Evolutionary conservation across 2,113 vertebrate genomes (phyloP).

Genomic region (Rhynchomys soricoides): DNA sequence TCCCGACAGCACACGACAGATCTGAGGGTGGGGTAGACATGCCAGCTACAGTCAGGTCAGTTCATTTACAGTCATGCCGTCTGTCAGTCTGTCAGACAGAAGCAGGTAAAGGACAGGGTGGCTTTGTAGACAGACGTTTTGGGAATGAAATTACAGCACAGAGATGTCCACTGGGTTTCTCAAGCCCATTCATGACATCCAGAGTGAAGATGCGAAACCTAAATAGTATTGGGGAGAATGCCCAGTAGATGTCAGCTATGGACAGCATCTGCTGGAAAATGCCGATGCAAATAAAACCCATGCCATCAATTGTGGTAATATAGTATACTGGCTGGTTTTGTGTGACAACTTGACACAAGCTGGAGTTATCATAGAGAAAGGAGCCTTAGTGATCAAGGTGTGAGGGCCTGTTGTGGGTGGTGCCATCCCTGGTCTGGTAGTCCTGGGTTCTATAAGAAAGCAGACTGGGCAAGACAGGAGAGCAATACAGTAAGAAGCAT

Average conservation of each 20-base stretch:
- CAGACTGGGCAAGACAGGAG: no score
- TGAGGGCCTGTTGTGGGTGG: no score
- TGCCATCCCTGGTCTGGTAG: no score
- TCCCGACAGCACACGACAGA: background rate
- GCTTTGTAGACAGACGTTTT: background rate
- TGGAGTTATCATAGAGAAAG: no score
- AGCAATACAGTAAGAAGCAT: no score
- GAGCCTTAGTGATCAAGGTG: no score
- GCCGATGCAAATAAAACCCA: background rate
- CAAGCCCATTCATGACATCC: background rate
- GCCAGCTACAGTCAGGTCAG: background rate
- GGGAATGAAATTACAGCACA: background rate
- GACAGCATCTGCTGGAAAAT: background rate
- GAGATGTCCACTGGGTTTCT: background rate
- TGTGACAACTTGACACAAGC: no score
- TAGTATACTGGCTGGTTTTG: background rate
- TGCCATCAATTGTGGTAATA: background rate
- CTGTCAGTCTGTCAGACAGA: background rate
- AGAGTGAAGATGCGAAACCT: background rate
- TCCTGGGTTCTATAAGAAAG: no score
- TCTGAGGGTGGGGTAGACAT: background rate
- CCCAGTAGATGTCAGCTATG: background rate
- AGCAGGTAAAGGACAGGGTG: background rate
- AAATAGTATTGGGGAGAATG: background rate
- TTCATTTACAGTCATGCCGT: background rate